A percentile compares a stretch with the other conserved stretches of the same genome.
Conservation (phyloP, 2,888 invertebrate genomes). For the Eupithecia subumbrata region DNA sequence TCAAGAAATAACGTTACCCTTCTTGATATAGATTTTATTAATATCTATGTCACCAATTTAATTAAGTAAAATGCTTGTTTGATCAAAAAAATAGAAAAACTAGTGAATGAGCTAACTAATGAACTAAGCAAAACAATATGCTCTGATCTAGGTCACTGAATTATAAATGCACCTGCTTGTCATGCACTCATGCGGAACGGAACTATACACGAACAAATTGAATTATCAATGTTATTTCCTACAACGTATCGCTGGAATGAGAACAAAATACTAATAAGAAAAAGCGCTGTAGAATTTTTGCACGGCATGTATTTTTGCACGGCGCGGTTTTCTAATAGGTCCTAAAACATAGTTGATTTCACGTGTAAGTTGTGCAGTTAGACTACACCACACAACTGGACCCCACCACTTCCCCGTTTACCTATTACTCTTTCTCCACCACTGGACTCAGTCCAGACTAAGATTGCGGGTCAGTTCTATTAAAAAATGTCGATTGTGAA, state of each 20-base stretch:
- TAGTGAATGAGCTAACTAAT: not conserved
- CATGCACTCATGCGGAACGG: conserved; percentile 23
- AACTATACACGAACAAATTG: conserved; percentile 18
- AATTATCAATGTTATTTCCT: conserved; percentile 23
- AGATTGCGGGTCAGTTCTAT: not conserved
- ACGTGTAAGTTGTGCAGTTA: not conserved
- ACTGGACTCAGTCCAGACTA: not conserved
- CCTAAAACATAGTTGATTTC: not conserved
- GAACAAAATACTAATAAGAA: not conserved
- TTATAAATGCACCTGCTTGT: conserved; percentile 22
- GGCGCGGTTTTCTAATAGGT: not conserved
- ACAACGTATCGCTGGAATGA: conserved; percentile 6
- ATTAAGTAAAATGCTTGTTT: not conserved
- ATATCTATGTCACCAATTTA: too few species aligned
- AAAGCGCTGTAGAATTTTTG: not conserved
- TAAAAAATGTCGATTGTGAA: not conserved
- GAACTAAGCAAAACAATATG: conserved; percentile 11
- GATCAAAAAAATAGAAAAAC: not conserved
- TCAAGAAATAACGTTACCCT: too few species aligned
- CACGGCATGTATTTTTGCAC: not conserved
- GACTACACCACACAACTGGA: not conserved
- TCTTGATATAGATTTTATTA: too few species aligned
- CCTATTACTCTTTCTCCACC: not conserved
- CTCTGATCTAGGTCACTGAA: conserved; percentile 30
- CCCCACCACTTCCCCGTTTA: not conserved